A percentile compares a stretch with the other conserved stretches of the same genome.
Evolutionary conservation across 2,888 invertebrate genomes (phyloP).

Genomic region (Ypsolopha scabrella): DNA sequence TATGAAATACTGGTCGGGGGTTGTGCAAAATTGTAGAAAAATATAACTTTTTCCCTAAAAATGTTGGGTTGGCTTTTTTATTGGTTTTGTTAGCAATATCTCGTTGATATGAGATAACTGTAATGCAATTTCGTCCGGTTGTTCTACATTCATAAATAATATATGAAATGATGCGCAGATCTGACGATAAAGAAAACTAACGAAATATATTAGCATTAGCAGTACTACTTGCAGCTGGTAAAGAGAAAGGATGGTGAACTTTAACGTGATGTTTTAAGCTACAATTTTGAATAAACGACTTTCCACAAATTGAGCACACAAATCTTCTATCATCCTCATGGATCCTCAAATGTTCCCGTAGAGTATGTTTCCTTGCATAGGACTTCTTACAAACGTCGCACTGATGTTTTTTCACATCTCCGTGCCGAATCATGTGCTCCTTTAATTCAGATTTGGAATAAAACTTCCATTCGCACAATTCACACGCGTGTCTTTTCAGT

Average conservation of each 20-base stretch:
- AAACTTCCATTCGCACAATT: constrained; percentile 65
- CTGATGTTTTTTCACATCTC: constrained; percentile 59
- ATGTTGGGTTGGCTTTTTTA: no score
- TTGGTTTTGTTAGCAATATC: no score
- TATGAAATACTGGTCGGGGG: no score
- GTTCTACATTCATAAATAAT: no score
- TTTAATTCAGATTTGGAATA: constrained; percentile 66
- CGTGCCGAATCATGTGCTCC: constrained; percentile 64
- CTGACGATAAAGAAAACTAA: no score
- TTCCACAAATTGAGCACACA: constrained; percentile 42
- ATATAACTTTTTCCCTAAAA: no score
- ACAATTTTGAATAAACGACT: constrained; percentile 49
- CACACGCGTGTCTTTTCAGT: constrained; percentile 50
- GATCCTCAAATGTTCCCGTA: constrained; percentile 55
- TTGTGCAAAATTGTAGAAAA: no score
- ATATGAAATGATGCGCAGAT: no score
- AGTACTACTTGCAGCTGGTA: constrained; percentile 11
- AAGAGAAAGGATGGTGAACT: constrained; percentile 36
- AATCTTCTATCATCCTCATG: constrained; percentile 52
- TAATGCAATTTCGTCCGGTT: no score
- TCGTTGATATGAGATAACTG: no score
- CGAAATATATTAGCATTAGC: neutral
- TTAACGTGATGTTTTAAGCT: constrained; percentile 50
- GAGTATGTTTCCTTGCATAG: constrained; percentile 54
- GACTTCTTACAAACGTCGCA: constrained; percentile 62